A percentile compares a stretch with the other conserved stretches of the same genome.
Evolutionary conservation across 1,140 invertebrate genomes (phyloP).

Genomic region (honey bee (Apis mellifera)): DNA sequence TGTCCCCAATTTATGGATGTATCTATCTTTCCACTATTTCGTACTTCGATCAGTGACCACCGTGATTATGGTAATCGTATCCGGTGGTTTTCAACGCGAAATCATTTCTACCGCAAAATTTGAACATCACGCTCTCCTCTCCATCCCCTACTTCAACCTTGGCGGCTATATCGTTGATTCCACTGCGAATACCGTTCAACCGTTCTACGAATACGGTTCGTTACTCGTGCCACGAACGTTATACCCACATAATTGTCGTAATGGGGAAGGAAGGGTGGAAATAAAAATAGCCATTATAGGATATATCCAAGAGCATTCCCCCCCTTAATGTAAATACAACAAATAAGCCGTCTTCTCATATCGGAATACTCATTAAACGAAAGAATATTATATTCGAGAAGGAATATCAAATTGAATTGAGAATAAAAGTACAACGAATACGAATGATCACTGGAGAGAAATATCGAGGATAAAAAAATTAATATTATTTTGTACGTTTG

Average conservation of each 20-base stretch:
- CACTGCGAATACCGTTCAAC: neutral
- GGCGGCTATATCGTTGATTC: slow-evolving; percentile 2
- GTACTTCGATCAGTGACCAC: slow-evolving; percentile 20
- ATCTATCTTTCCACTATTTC: slow-evolving; percentile 3
- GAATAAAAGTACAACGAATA: neutral
- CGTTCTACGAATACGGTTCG: slow-evolving; percentile 35
- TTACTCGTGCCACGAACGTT: slow-evolving; percentile 18
- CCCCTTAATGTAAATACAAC: neutral
- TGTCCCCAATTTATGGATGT: neutral
- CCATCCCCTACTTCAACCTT: neutral
- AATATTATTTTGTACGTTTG: neutral
- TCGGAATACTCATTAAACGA: neutral
- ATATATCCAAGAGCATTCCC: neutral
- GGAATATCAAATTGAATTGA: neutral
- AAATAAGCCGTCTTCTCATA: neutral
- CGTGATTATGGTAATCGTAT: slow-evolving; percentile 24
- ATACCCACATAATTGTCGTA: slow-evolving; percentile 5
- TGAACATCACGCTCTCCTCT: neutral
- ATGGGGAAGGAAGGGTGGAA: neutral
- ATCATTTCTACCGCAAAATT: slow-evolving; percentile 39
- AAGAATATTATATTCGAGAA: too few species aligned
- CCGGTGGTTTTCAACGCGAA: slow-evolving; percentile 21
- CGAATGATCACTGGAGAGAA: neutral
- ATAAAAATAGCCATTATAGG: slow-evolving; percentile 25
- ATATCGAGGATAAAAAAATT: neutral